Base-by-base conservation (phyloP, 1,140 invertebrate species). In the Pinna nobilis region DNA sequence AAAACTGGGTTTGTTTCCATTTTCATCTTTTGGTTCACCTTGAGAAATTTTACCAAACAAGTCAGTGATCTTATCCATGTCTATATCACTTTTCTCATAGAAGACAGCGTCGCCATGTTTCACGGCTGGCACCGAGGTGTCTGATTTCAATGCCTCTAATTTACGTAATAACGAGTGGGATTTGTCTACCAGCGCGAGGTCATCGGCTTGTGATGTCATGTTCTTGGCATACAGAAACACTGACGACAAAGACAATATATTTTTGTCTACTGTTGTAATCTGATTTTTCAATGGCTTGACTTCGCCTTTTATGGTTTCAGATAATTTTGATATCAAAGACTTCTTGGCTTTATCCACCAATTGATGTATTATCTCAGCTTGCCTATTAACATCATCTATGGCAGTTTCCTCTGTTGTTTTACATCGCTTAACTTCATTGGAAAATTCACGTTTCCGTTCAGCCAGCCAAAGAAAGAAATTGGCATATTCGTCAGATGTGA, bases 381-480 rank as follows among this genome's bases (percentile, higher is more conserved):
- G 60, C n/a, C 59, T 63, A 18, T 49, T 47, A 41, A 73, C 50
- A 4, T 66, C 63, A 30, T 57, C 53, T n/a, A 50, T 30, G 3
- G 50, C 49, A 3, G 30, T n/a, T 23, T 75, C 59, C n/a, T 75
- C 66, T 39, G 7, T 1, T n/a, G 23, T 37, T 59, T 55, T 70
- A 15, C 23, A 50, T 30, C 60, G 53, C 13, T 70, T 61, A 3
- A 75, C 41, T 32, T 75, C 50, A 11, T 65, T 28, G 4, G 53
- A 60, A 23, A 70, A 53, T 51, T 47, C 33, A 25, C 49, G 35
- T 49, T 63, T 57, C n/a, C 61, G 64, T 15, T 75, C 73, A 2
- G 66, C 67, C 33, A 75, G n/a, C 73, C 73, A 75, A n/a, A 41
- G 59, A 18, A 75, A 32, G 44, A 70, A 70, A 11, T 75, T 75